Percentiles rank a stretch among this genome's conserved stretches.
Conservation (phyloP, 1,140 invertebrate genomes). For the Heliconius hewitsoni region DNA sequence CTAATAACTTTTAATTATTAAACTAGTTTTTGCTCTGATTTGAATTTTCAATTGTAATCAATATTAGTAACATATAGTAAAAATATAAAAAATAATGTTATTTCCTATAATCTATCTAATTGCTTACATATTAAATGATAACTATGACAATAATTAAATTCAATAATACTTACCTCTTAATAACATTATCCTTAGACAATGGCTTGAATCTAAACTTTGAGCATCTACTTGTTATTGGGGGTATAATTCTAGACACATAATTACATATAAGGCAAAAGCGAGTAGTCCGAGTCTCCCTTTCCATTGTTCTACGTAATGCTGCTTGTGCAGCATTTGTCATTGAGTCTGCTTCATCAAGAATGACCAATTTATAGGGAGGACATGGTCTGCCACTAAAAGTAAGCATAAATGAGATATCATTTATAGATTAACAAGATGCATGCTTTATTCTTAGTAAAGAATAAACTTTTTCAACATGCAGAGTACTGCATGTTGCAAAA, state of each 20-base stretch:
- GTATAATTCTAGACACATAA: slow-evolving; percentile 98
- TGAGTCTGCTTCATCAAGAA: slow-evolving; percentile 99
- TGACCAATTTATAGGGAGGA: slow-evolving; percentile 97
- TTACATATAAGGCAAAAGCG: slow-evolving; percentile 99
- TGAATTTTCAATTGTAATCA: no score
- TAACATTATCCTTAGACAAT: slow-evolving; percentile 86
- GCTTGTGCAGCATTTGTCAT: slow-evolving; percentile 98
- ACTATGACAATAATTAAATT: not conserved
- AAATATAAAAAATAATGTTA: no score
- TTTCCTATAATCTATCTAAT: no score
- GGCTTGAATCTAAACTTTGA: slow-evolving; percentile 99
- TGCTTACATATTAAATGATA: not conserved
- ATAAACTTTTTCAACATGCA: no score
- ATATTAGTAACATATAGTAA: no score
- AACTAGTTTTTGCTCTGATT: no score
- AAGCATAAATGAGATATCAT: not conserved
- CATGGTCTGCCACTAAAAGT: slow-evolving; percentile 90
- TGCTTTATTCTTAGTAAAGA: no score
- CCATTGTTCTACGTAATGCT: slow-evolving; percentile 98
- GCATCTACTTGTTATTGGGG: slow-evolving; percentile 98
- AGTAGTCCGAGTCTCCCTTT: slow-evolving; percentile 96
- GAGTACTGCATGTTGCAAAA: no score
- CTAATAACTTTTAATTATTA: no score
- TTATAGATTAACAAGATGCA: no score
- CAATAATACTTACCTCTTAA: slow-evolving; percentile 75